Evolutionary conservation across 2,888 invertebrate genomes (phyloP).

Genomic region (Fabriciana adippe): DNA sequence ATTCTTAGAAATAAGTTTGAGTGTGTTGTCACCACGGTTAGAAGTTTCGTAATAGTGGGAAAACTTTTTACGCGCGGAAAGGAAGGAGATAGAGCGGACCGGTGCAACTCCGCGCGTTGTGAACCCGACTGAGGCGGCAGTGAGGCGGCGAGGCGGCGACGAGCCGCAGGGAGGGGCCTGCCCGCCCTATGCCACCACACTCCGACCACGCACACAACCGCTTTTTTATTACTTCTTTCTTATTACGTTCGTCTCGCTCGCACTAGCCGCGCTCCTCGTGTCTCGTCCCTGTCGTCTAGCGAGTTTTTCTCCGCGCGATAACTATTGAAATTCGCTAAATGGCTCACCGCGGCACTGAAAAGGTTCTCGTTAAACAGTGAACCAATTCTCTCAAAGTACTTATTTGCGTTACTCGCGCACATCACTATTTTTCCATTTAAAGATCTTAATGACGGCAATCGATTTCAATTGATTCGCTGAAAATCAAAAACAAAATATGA

Average conservation of each 20-base stretch:
- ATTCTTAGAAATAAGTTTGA: constrained; percentile 30
- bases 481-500: too few species aligned
- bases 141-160: constrained; percentile 63
- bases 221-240: constrained; percentile 82
- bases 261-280: constrained; percentile 54
- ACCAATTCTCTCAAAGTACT: constrained; percentile 78
- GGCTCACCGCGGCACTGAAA: constrained; percentile 80
- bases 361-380: constrained; percentile 80
- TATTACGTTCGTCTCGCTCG: constrained; percentile 72
- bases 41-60: constrained; percentile 66
- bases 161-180: constrained; percentile 78
- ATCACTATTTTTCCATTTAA: constrained; percentile 71
- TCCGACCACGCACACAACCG: constrained; percentile 78
- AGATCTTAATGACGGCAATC: constrained; percentile 41
- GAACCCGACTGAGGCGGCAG: constrained; percentile 75
- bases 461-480: not conserved
- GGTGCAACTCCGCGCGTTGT: constrained; percentile 73
- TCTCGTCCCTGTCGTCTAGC: constrained; percentile 63
- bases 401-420: constrained; percentile 70
- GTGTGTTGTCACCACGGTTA: constrained; percentile 54
- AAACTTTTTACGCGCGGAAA: constrained; percentile 78
- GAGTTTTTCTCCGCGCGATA: constrained; percentile 81
- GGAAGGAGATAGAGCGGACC: constrained; percentile 60
- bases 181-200: constrained; percentile 80
- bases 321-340: constrained; percentile 83